Evolutionary conservation across 2,888 invertebrate genomes (phyloP), one percentile per base, ranked within the genome.

Genomic region (Carabus problematicus): DNA sequence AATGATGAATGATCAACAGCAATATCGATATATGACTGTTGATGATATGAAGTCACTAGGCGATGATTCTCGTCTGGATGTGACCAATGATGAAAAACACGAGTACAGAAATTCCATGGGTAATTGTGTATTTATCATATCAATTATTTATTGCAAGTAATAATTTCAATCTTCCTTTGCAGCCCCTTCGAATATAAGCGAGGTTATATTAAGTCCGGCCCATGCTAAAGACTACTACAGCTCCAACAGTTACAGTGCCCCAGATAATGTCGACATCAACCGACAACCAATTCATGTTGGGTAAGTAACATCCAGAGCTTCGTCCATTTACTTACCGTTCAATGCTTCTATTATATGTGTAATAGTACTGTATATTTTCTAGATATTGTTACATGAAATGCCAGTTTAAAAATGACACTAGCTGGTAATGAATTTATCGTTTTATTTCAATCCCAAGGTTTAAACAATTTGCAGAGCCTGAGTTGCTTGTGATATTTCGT

Each of bases 1-100:
- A 67, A 84, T 89, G 82, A 81, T 88, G 74, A 87, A 87, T 78
- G 91, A 92, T 79, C 88, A 88, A 74, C 87, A 87, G 75, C 86
- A 87, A 75, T 92, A 92, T 79, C 89, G 90, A 76, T 92, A 92
- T 82, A 89, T 93, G 89, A 92, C 91, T 70, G 89, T 89, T 68
- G 92, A 93, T 80, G 92, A 92, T 77, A 89, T 92, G 85, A 92
- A 91, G 81, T 88, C 88, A 43, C 84, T 91, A 75, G 89, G 89
- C 68, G 92, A 93, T 81, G 91, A 91, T 79, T 89, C 90, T 43
- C 76, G 80, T 70, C 76, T 82, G 75, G 82, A 82, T 73, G 82
- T 82, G 29, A 82, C 82, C 8, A 79, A 78, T 70, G 82, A 82
- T 71, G 82, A 82, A 70, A 82, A 81, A 72, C 78, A 79, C 70